These are phyloP conservation scores for Caenorhabditis japonica DNA, from an alignment of 2,888 invertebrate genomes.

Conservation along the genomic window DNA sequence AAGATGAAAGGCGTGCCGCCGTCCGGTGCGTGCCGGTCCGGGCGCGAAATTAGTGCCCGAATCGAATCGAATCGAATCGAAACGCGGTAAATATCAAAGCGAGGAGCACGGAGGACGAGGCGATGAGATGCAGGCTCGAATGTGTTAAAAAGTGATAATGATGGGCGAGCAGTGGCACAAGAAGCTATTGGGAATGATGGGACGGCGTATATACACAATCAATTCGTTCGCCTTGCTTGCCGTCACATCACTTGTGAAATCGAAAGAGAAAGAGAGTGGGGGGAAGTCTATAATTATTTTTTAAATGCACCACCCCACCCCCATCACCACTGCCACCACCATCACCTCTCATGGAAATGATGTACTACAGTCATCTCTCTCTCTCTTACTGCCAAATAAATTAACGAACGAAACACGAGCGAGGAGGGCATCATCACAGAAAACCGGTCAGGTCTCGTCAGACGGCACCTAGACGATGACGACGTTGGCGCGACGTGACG, in stretches of 20 bases:
- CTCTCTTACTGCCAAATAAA: not conserved
- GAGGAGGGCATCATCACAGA: conserved; percentile 2
- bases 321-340: too few species aligned
- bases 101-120: conserved; percentile 10
- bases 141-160: too few species aligned
- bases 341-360: conserved; percentile 18
- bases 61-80: too few species aligned
- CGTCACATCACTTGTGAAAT: too few species aligned
- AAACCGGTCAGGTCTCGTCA: conserved; percentile 41
- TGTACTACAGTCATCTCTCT: conserved; percentile 14
- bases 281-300: conserved; percentile 26
- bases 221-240: too few species aligned
- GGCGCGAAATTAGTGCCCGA: conserved; percentile 37
- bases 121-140: too few species aligned
- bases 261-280: conserved; percentile 1
- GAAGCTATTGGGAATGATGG: conserved; percentile 14
- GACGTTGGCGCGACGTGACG: conserved; percentile 11
- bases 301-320: conserved; percentile 4
- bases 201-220: conserved; percentile 1
- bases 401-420: conserved; percentile 22
- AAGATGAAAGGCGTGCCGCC: conserved; percentile 34
- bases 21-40: not conserved
- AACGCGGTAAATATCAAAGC: conserved; percentile 34
- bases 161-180: not conserved
- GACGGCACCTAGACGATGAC: conserved; percentile 9